Evolutionary conservation across 2,888 invertebrate species (phyloP).

Genomic region (Formica aserva): DNA sequence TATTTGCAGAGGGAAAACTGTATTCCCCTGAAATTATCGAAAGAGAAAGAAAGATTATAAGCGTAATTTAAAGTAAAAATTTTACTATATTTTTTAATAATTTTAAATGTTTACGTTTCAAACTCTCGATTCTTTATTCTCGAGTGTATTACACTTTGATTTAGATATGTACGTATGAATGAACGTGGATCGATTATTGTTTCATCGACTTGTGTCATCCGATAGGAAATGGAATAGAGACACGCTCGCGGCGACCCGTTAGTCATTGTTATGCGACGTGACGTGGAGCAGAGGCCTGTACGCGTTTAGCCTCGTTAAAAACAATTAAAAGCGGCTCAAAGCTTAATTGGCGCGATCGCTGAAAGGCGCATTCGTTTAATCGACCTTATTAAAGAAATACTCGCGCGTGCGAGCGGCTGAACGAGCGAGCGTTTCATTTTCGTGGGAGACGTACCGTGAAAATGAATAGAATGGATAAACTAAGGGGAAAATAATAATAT

Average conservation of each 20-base stretch:
- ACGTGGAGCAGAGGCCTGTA: constrained; percentile 63
- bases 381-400: constrained; percentile 19
- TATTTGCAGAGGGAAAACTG: neutral
- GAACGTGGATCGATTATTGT: constrained; percentile 42
- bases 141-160: neutral
- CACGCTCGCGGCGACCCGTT: constrained; percentile 70
- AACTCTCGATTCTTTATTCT: neutral
- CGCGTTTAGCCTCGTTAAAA: constrained; percentile 76
- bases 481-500: neutral
- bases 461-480: neutral
- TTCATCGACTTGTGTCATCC: constrained; percentile 54
- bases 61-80: neutral
- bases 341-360: constrained; percentile 75
- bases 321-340: constrained; percentile 80
- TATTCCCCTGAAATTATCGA: neutral
- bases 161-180: constrained; percentile 15
- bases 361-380: neutral
- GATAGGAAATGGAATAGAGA: constrained; percentile 65
- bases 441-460: constrained; percentile 47
- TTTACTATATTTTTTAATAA: neutral
- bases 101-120: neutral
- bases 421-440: constrained; percentile 33
- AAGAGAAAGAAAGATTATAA: neutral
- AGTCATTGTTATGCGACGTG: constrained; percentile 76
- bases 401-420: constrained; percentile 1